Conservation (phyloP, 1,140 invertebrate genomes). For the Drosophila fuyamai region DNA sequence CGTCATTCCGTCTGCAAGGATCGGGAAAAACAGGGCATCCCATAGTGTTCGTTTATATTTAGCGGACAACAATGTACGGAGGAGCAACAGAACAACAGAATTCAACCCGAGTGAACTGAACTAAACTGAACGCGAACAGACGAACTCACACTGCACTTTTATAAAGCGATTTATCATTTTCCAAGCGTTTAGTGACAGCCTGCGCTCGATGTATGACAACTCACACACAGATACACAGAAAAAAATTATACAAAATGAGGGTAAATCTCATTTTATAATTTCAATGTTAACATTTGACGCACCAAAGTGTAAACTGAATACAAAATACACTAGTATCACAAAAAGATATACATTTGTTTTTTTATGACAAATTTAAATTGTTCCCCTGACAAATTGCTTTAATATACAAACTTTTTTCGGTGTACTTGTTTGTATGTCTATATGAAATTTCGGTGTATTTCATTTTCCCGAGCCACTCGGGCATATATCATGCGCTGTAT, state of each 20-base stretch:
- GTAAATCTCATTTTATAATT: neutral
- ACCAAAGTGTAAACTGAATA: too few relatives aligned
- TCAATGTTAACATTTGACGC: neutral
- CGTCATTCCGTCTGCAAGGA: conserved; percentile 75
- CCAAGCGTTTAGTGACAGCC: conserved; percentile 77
- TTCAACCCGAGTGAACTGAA: conserved; percentile 12
- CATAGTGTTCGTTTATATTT: conserved; percentile 23
- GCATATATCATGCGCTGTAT: conserved; percentile 59
- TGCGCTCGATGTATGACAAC: conserved; percentile 68
- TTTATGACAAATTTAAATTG: too few relatives aligned
- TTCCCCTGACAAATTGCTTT: too few relatives aligned
- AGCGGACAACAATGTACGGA: conserved; percentile 36
- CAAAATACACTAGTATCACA: too few relatives aligned
- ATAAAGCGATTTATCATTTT: conserved; percentile 84
- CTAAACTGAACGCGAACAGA: conserved; percentile 22
- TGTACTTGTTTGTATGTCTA: conserved; percentile 17
- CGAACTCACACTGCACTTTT: conserved; percentile 77
- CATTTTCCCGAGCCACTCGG: conserved; percentile 20
- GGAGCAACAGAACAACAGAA: conserved; percentile 36
- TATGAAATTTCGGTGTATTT: conserved; percentile 58
- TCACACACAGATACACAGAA: conserved; percentile 8
- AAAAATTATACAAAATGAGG: neutral
- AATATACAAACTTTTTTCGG: neutral
- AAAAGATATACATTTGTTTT: too few relatives aligned
- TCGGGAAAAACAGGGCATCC: conserved; percentile 24